Base-by-base conservation (phyloP, 2,113 vertebrate species). In the Pteropus alecto region DNA sequence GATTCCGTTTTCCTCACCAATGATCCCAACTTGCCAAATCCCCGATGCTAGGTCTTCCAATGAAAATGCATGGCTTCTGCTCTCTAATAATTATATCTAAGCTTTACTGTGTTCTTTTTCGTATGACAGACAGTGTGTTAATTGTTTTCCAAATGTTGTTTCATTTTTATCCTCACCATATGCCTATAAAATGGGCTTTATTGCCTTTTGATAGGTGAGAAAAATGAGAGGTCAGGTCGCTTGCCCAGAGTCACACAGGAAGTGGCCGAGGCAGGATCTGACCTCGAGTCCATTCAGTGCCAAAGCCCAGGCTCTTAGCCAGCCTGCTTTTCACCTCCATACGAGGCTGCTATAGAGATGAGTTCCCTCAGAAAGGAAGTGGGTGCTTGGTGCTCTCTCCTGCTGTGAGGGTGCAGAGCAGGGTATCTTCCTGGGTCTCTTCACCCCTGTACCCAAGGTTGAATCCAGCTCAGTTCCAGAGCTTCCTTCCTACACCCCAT, bases 61-160 rank as follows among this genome's bases (percentile, higher is more conserved):
- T 30, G 51, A 65, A 91, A 93, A 87, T 28, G 67, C 73, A 73
- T 68, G n/a, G 60, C 56, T 58, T 78, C 43, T 86, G 38, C 21
- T 41, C 33, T 87, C 65, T 30, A 61, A 86, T 83, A 74, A 95
- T 74, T 67, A 48, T 28, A 76, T 58, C 77, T 93, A 60, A 46
- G 90, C 51, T 82, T 93, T 85, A n/a, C 33, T 92, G 74, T 74
- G 77, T 70, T 79, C 61, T 94, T 94, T 93, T 41, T 70, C 77
- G 46, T 48, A 21, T 73, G 81, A 87, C 58, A 81, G 46, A 43
- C n/a, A 78, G 30, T 73, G 46, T 93, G 68, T 63, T 95, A 76
- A 94, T 71, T 87, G 48, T 85, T 91, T 94, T 71, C 73, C 48
- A 91, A 88, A 78, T 41, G 65, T 60, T 61, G 48, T 74, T 43